Evolutionary conservation across 2,888 invertebrate species (phyloP).

Genomic region (Chrysodeixis includens): DNA sequence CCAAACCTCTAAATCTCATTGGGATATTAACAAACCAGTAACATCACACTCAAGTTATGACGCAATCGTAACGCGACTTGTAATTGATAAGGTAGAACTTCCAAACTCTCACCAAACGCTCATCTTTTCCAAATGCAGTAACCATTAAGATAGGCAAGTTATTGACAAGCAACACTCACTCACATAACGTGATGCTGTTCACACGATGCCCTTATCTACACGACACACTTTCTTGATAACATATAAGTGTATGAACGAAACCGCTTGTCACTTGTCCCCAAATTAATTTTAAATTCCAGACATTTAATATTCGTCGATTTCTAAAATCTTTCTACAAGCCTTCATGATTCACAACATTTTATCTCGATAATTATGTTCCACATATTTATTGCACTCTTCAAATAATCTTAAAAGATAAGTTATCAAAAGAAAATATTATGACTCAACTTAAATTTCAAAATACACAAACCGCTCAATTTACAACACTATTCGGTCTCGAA

Average conservation of each 20-base stretch:
- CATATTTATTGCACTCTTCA: slow-evolving; percentile 11
- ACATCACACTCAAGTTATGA: too few species aligned
- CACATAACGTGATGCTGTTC: slow-evolving; percentile 36
- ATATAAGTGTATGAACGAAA: background rate
- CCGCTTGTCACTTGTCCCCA: background rate
- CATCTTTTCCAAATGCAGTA: slow-evolving; percentile 11
- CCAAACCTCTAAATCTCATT: too few species aligned
- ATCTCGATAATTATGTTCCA: slow-evolving; percentile 14
- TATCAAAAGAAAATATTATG: slow-evolving; percentile 47
- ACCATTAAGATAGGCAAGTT: slow-evolving; percentile 52
- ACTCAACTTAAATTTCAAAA: slow-evolving; percentile 29
- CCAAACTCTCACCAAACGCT: background rate
- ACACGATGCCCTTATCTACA: slow-evolving; percentile 18
- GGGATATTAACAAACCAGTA: too few species aligned
- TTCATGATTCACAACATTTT: background rate
- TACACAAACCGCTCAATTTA: slow-evolving; percentile 43
- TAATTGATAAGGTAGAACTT: too few species aligned
- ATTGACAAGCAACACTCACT: slow-evolving; percentile 32
- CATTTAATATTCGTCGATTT: background rate
- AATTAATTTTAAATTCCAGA: background rate
- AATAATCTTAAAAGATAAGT: slow-evolving; percentile 15
- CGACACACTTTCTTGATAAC: slow-evolving; percentile 2
- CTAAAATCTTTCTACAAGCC: background rate
- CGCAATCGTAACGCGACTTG: too few species aligned
- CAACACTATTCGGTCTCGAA: slow-evolving; percentile 42